Evolutionary conservation across 2,113 vertebrate genomes (phyloP).

Genomic region (Conger conger): DNA sequence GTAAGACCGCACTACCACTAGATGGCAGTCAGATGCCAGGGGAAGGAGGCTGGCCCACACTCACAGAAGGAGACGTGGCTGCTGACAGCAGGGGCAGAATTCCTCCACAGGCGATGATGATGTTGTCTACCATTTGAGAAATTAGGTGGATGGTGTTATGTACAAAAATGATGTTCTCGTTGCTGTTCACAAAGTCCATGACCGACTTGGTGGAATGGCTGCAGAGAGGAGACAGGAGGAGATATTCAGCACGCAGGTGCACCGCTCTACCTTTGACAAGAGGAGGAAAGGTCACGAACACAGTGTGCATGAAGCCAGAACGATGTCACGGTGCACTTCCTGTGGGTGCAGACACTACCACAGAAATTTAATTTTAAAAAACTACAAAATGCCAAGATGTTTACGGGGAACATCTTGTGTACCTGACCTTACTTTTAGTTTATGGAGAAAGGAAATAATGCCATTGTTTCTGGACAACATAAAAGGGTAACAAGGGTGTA

Average conservation of each 20-base stretch:
- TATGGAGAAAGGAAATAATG: too few species aligned
- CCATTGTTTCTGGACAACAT: too few species aligned
- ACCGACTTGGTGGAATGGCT: slow-evolving; percentile 88
- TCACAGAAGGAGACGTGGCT: slow-evolving; percentile 94
- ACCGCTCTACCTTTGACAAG: too few species aligned
- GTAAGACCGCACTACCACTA: slow-evolving; percentile 45
- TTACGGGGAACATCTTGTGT: not conserved
- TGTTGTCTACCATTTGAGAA: slow-evolving; percentile 91
- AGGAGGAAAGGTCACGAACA: slow-evolving; percentile 3
- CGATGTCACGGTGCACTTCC: slow-evolving; percentile 9
- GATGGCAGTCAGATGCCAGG: slow-evolving; percentile 62
- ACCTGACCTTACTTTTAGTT: not conserved
- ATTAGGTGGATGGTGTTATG: slow-evolving; percentile 91
- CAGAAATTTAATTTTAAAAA: not conserved
- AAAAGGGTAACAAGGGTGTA: too few species aligned
- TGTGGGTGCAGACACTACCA: too few species aligned
- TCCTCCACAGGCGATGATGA: slow-evolving; percentile 88
- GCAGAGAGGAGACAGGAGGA: slow-evolving; percentile 44
- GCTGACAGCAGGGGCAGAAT: slow-evolving; percentile 95
- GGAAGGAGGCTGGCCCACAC: slow-evolving; percentile 65
- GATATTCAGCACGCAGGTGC: not conserved
- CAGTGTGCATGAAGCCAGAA: not conserved
- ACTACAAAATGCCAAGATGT: not conserved
- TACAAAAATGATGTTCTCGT: slow-evolving; percentile 91
- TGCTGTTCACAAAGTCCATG: slow-evolving; percentile 92